phyloP scores from a whole-genome alignment of 2,888 invertebrate genomes.

The Melikaiella ostensackeni region DNA sequence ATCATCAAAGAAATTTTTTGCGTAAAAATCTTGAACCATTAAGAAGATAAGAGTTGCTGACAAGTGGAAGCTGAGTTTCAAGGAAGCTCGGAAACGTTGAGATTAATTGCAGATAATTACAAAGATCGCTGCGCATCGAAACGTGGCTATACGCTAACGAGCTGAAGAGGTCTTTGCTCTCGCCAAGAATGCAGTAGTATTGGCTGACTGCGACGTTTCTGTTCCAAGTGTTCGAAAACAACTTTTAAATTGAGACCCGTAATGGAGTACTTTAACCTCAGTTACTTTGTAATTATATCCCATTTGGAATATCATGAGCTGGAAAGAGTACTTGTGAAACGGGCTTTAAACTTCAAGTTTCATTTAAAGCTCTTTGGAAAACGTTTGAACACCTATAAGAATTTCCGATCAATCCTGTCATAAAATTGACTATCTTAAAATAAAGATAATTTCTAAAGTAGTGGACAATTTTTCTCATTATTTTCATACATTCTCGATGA shows the following conservation, averaged over 20 bases:
- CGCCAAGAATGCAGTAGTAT: conserved; percentile 4
- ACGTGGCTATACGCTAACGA: neutral
- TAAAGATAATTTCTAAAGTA: too few relatives aligned
- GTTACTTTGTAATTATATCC: neutral
- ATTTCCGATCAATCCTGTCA: neutral
- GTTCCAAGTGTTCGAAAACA: neutral
- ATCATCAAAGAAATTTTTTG: neutral
- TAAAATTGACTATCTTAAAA: neutral
- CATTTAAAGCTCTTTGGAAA: neutral
- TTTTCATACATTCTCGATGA: neutral
- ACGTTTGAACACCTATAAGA: neutral
- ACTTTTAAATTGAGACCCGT: neutral
- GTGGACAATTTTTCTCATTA: too few relatives aligned
- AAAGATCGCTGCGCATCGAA: neutral
- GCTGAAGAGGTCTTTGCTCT: conserved; percentile 6
- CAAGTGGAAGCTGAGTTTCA: conserved; percentile 2
- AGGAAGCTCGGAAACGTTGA: neutral
- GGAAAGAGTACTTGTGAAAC: neutral
- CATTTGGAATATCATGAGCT: neutral
- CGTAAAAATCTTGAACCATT: neutral
- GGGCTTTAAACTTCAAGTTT: neutral
- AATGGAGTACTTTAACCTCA: neutral
- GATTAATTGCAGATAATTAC: conserved; percentile 13
- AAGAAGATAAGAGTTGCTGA: neutral
- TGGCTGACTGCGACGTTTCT: neutral